Base-by-base conservation (phyloP, 2,888 invertebrate genomes). In the Ligdia adustata region DNA sequence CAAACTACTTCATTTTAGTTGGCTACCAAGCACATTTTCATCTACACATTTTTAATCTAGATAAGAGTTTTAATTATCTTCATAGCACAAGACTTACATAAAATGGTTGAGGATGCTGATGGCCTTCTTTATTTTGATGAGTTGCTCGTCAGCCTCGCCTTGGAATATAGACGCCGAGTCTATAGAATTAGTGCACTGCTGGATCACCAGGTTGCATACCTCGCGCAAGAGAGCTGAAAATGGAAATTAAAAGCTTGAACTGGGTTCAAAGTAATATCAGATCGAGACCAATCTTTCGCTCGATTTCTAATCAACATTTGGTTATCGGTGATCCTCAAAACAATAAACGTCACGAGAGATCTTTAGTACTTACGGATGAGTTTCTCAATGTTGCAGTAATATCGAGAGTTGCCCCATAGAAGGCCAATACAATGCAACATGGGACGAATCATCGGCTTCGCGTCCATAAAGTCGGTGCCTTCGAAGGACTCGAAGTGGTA, bases 151-250 rank as follows among this genome's bases (percentile, higher is more conserved):
- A 0, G 94, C 90, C 55, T 98, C 98, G 0, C 95, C 96, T 88
- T 97, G 96, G 78, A 98, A 97, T 57, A 98, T 92, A 1, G 95
- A 93, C 9, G 91, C 80, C 0, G 97, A 95, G 71, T 97, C 97
- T 43, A 97, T 81, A 58, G 93, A 93, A 57, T 92, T 92, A 0
- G 92, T 91, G 11, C 94, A 93, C 86, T 94, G 93, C 51, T 93
- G 92, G 39, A 98, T 96, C 1, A 98, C 76, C 60, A 97, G 86
- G 79, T 98, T 98, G 60, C 95, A 93, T 11, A 97, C 91, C 82
- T 96, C 94, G 57, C 93, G 93, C 5, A 98, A 90, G 0, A 98
- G 87, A 1, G 95, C 93, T 66, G 94, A 91, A 66, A 94, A 52
- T 15, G 31, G 37, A 11, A 5, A 9, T 0, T 6, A 26, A 4